A percentile compares a stretch with the other conserved stretches of the same genome.
Evolutionary conservation across 2,797 vertebrate species (phyloP).

Genomic region (Cichlasoma orientale): DNA sequence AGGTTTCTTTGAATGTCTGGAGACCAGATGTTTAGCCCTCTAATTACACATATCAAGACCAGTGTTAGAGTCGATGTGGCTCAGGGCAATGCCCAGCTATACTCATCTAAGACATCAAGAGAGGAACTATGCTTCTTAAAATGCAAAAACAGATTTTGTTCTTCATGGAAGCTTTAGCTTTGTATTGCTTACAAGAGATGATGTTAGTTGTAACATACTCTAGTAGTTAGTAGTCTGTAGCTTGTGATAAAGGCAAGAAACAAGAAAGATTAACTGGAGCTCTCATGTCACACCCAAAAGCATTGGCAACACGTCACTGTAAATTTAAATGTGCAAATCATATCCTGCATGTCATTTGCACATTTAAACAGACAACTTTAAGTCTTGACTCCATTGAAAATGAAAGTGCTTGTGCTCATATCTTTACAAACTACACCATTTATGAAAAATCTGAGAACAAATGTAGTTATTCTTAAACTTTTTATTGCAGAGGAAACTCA

Average conservation of each 20-base stretch:
- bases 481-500: neutral
- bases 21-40: slow-evolving; percentile 42
- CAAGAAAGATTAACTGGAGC: neutral
- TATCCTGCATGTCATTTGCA: neutral
- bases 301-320: slow-evolving; percentile 1
- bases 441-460: too few species aligned
- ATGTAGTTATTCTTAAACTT: neutral
- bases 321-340: neutral
- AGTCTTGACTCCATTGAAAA: neutral
- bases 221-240: slow-evolving; percentile 2
- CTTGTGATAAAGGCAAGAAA: slow-evolving; percentile 3
- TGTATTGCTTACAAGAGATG: neutral
- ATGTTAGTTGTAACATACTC: neutral
- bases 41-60: slow-evolving; percentile 51
- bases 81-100: slow-evolving; percentile 21
- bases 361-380: neutral
- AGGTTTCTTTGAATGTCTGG: slow-evolving; percentile 34
- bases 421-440: neutral
- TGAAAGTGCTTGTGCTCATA: neutral
- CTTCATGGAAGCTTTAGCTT: neutral
- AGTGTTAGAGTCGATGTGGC: neutral
- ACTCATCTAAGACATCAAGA: slow-evolving; percentile 26
- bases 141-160: neutral
- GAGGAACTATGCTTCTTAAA: neutral
- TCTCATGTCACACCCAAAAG: slow-evolving; percentile 17